Base-by-base conservation (phyloP, 2,113 vertebrate species). In the Merops nubicus region DNA sequence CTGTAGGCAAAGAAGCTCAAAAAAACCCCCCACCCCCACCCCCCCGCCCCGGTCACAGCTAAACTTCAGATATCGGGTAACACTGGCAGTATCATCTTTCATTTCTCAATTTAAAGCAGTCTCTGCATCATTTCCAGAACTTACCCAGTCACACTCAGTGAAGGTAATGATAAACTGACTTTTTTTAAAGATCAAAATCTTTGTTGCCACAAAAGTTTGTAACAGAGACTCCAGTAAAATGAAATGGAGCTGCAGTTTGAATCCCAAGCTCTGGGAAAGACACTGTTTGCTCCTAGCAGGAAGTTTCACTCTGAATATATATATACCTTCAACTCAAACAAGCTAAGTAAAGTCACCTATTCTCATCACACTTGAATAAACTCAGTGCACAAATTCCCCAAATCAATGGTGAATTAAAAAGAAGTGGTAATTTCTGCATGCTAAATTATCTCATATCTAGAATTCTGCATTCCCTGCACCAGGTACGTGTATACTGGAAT, bases 351-450 rank as follows among this genome's bases (percentile, higher is more conserved):
- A 96, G 63, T 91, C 96, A 93, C 91, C 93, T 96, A 29, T 84
- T 96, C 74, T 91, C 88, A 83, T 70, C 87, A 72, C 51, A 70
- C 85, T 85, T 92, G 74, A 90, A 97, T 93, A 96, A 94, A 94
- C 60, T 88, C 79, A 88, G 79, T 77, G 89, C 88, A 95, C 84
- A 96, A 95, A 96, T 89, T 88, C 75, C 43, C 83, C 79, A 88
- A 97, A 97, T 97, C 94, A 93, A 97, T 97, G 97, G 82, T 87
- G 97, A 96, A 97, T 97, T 97, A 96, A 96, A 96, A 94, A 87
- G 64, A 81, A 43, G 53, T 69, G 70, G 69, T 65, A 91, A 79
- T 84, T 88, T 88, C 89, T 86, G 36, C 70, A 40, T 40, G 68
- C 69, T 57, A 84, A 72, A 91, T 69, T 64, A 65, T 67, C 65